These are phyloP conservation scores for Montipora cactus DNA, from an alignment of 64 coral and sea anemone genomes.

Conservation along the genomic window DNA sequence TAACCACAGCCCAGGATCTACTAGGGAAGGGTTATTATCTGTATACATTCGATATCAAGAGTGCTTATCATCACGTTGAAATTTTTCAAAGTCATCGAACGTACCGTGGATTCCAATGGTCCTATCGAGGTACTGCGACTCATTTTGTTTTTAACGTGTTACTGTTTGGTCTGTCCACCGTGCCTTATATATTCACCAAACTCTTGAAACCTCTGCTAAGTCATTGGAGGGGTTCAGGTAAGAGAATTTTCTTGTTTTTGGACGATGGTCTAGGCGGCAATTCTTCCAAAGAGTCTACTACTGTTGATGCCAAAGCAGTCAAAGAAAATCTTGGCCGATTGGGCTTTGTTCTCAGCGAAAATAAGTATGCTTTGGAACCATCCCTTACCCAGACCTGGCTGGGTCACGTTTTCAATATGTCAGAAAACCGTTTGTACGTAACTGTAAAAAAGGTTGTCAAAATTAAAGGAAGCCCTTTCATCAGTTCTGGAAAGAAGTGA, in stretches of 20 bases:
- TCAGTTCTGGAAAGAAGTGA: neutral
- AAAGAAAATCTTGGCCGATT: neutral
- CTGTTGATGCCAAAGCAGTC: neutral
- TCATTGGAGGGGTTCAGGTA: too few species aligned
- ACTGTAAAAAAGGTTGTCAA: constrained; percentile 1
- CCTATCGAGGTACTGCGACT: too few species aligned
- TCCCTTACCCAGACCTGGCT: neutral
- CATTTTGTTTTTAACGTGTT: too few species aligned
- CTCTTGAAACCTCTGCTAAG: too few species aligned
- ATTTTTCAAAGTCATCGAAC: too few species aligned
- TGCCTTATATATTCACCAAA: too few species aligned
- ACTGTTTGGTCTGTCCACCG: neutral
- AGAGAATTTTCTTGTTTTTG: neutral
- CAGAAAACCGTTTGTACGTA: constrained; percentile 5
- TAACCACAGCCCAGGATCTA: constrained; percentile 2
- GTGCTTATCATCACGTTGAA: too few species aligned
- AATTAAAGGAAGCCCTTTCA: constrained; percentile 27
- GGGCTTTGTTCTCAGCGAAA: neutral
- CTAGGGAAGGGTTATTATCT: constrained; percentile 9
- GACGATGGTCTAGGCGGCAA: neutral
- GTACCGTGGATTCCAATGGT: too few species aligned
- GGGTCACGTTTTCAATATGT: neutral
- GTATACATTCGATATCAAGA: too few species aligned
- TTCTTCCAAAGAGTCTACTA: neutral
- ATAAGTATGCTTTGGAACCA: neutral